These are phyloP conservation scores for Baryphthengus martii DNA, from an alignment of 2,113 vertebrate genomes.

Conservation along the genomic window DNA sequence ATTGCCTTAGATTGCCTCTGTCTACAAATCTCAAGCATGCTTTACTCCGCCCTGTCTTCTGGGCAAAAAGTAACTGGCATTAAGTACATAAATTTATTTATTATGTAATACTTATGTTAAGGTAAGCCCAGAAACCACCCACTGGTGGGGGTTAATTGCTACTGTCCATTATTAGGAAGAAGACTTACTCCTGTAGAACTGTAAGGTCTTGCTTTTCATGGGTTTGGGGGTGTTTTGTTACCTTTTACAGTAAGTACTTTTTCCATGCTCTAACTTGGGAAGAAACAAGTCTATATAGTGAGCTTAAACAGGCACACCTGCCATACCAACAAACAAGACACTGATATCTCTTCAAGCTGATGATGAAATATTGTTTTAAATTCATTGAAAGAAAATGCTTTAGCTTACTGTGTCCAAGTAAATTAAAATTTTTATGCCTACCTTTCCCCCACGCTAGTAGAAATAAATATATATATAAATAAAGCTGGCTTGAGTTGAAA, in stretches of 20 bases:
- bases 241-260: background rate
- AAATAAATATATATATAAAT: slow-evolving; percentile 48
- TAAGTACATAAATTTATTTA: background rate
- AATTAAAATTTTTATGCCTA: slow-evolving; percentile 31
- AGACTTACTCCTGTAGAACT: background rate
- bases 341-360: background rate
- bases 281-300: background rate
- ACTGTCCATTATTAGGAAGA: background rate
- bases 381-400: background rate
- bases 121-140: background rate
- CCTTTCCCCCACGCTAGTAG: background rate
- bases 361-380: background rate
- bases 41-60: slow-evolving; percentile 38
- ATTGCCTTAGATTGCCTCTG: slow-evolving; percentile 33
- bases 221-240: background rate
- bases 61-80: slow-evolving; percentile 7
- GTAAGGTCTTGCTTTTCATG: background rate
- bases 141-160: background rate
- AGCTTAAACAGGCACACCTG: background rate
- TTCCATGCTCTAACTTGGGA: background rate
- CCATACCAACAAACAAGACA: background rate
- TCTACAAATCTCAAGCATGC: slow-evolving; percentile 1
- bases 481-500: slow-evolving; percentile 61
- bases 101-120: background rate
- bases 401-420: background rate